Percentiles rank a stretch among this genome's conserved stretches.
phyloP scores from a whole-genome alignment of 2,797 vertebrate species.

The Manis pentadactyla region DNA sequence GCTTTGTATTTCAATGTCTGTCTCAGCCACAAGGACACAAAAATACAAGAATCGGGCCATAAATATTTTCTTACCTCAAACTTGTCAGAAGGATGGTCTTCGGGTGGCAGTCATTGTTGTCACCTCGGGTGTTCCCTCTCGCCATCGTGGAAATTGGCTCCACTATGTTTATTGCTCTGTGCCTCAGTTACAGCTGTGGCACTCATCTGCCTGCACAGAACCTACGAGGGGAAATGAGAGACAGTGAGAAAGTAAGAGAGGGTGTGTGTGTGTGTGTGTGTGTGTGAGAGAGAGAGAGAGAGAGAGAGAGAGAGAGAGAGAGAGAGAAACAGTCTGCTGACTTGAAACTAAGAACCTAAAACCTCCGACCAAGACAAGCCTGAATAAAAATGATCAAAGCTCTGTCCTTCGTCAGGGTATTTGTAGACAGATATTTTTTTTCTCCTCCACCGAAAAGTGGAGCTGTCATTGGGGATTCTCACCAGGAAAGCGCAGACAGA shows the following conservation, averaged over 20 bases:
- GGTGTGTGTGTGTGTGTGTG: not conserved
- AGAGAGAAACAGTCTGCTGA: conserved; percentile 79
- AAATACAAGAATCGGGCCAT: conserved; percentile 66
- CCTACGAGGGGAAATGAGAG: conserved; percentile 76
- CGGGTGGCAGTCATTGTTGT: conserved; percentile 83
- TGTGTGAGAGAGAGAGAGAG: not conserved
- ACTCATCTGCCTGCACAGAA: conserved; percentile 85
- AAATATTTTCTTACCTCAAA: conserved; percentile 88
- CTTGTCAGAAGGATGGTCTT: conserved; percentile 84
- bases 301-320: not conserved
- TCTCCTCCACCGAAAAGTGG: conserved; percentile 82
- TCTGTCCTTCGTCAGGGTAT: conserved; percentile 86
- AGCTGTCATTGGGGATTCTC: conserved; percentile 88
- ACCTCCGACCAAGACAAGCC: conserved; percentile 88
- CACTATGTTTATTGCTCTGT: conserved; percentile 84
- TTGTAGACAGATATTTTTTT: conserved; percentile 77
- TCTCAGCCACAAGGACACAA: conserved; percentile 78
- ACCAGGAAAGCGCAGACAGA: conserved; percentile 85
- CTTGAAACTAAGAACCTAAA: conserved; percentile 86
- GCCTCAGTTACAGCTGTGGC: conserved; percentile 86
- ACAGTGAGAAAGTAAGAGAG: conserved; percentile 36
- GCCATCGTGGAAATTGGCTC: conserved; percentile 86
- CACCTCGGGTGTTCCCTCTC: conserved; percentile 84
- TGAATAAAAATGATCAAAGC: conserved; percentile 89
- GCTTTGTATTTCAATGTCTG: conserved; percentile 71